Percentiles rank a stretch among this genome's conserved stretches.
Evolutionary conservation across 2,797 vertebrate genomes (phyloP).

Genomic region (Simalia tracyae): DNA sequence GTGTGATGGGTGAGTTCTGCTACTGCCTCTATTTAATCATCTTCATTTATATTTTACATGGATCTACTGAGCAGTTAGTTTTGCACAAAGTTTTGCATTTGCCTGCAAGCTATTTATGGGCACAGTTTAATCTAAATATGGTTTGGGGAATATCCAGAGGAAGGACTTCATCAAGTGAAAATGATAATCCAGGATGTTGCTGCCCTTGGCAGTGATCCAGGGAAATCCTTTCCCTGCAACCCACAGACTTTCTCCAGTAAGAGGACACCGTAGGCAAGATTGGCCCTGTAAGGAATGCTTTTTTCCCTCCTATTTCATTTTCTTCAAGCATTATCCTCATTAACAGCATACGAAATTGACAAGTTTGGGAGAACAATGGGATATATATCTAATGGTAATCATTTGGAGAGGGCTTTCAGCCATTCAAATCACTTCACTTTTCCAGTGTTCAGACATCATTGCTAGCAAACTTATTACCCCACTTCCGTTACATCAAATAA

Average conservation of each 20-base stretch:
- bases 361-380: background rate
- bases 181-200: slow-evolving; percentile 22
- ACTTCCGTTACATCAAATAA: background rate
- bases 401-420: background rate
- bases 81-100: rapidly evolving
- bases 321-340: background rate
- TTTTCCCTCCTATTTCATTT: slow-evolving; percentile 16
- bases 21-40: background rate
- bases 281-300: background rate
- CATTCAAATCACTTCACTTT: background rate
- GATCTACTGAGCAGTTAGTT: background rate
- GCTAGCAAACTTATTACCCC: too few relatives aligned
- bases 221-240: slow-evolving; percentile 10
- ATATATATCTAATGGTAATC: background rate
- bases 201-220: slow-evolving; percentile 2
- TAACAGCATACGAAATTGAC: background rate
- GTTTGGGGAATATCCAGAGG: slow-evolving; percentile 19
- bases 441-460: background rate
- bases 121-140: slow-evolving; percentile 7
- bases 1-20: background rate
- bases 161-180: slow-evolving; percentile 32
- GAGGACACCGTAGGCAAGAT: background rate
- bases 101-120: slow-evolving; percentile 13
- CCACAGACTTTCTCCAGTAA: background rate
- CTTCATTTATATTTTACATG: background rate